Evolutionary conservation across 2,113 vertebrate genomes (phyloP), one percentile per base, ranked within the genome.

Genomic region (Otolemur garnettii): DNA sequence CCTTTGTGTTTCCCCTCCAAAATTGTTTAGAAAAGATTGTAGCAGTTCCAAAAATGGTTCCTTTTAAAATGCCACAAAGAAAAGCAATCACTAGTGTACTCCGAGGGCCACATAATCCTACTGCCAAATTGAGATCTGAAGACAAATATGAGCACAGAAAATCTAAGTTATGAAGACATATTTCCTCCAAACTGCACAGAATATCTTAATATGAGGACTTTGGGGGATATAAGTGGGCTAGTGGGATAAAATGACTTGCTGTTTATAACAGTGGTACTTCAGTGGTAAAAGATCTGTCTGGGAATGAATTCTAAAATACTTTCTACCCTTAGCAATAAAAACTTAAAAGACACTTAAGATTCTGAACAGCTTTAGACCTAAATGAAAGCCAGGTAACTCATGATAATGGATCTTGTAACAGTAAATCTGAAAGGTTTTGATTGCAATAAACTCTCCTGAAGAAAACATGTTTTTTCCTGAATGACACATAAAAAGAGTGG

Each of bases 351-450:
- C 42, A 77, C 1, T 9, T 85, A 79, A 74, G 26, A 79, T 79
- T 93, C 17, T 89, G 24, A 83, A 15, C 5, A 82, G 94, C 66
- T 94, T 42, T 35, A 93, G 28, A 60, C 13, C 30, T 78, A 79
- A 82, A 42, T 69, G 21, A 69, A 94, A 86, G 17, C 53, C 35
- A 62, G 15, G 10, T 22, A 79, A 35, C 84, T 50, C 5, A 82
- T 45, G 22, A 21, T 87, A 83, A 91, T 88, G 69, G 45, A 26
- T 57, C 50, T 59, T 64, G 26, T 42, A 91, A 74, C 59, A 42
- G 19, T 64, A 92, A 50, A 94, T 50, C 42, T 93, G 38, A 93
- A 93, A 74, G 22, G 28, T 57, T 95, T 97, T 92, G 75, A 83
- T 91, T 71, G 62, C 18, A 96, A 66, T 74, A 92, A 94, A 88